phyloP scores from a whole-genome alignment of 2,888 invertebrate genomes.

The Meganola albula region DNA sequence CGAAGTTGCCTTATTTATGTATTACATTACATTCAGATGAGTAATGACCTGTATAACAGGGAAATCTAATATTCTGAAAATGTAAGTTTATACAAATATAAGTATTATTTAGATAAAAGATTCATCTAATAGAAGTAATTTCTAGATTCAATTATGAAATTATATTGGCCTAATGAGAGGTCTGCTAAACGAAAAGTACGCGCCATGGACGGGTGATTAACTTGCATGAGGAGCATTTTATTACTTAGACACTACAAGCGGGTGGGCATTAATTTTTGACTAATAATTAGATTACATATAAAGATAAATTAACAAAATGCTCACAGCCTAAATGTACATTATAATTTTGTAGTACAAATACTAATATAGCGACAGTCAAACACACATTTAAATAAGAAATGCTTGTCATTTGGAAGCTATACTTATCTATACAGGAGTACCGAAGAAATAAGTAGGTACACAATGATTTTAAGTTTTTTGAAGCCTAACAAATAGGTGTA shows the following conservation, averaged over 20 bases:
- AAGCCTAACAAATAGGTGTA: too few relatives aligned
- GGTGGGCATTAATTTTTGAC: slow-evolving; percentile 26
- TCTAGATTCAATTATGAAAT: slow-evolving; percentile 19
- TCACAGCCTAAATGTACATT: slow-evolving; percentile 67
- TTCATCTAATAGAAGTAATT: slow-evolving; percentile 17
- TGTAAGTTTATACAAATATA: slow-evolving; percentile 15
- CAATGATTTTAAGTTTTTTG: too few relatives aligned
- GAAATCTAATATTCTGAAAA: slow-evolving; percentile 13
- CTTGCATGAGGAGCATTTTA: slow-evolving; percentile 30
- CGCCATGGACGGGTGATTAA: slow-evolving; percentile 59
- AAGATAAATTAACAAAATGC: slow-evolving; percentile 48
- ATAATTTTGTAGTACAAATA: slow-evolving; percentile 46
- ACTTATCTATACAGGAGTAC: slow-evolving; percentile 15
- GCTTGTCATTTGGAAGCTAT: slow-evolving; percentile 22
- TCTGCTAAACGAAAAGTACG: slow-evolving; percentile 34
- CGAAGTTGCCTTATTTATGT: slow-evolving; percentile 18
- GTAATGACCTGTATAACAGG: too few relatives aligned
- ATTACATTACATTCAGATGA: too few relatives aligned
- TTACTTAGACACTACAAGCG: slow-evolving; percentile 37
- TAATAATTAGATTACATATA: slow-evolving; percentile 38
- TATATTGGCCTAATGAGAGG: slow-evolving; percentile 38
- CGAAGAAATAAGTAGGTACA: too few relatives aligned
- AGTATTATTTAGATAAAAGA: slow-evolving; percentile 15
- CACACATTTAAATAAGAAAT: slow-evolving; percentile 26
- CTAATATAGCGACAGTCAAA: slow-evolving; percentile 25